phyloP scores from a whole-genome alignment of 2,113 vertebrate genomes.

The Onychostruthus taczanowskii region DNA sequence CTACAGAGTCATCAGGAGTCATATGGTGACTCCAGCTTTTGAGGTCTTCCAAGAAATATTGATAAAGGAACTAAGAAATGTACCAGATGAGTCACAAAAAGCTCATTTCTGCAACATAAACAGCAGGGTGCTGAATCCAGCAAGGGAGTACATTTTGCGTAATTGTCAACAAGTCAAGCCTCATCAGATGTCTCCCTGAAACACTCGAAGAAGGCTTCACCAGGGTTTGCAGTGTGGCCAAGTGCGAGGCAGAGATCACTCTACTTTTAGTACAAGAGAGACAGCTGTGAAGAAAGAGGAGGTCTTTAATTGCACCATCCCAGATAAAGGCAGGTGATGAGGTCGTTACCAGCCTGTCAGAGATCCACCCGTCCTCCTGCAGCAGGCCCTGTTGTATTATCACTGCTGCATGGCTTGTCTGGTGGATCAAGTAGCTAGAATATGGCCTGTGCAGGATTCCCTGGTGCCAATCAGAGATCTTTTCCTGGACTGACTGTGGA shows the following conservation, averaged over 20 bases:
- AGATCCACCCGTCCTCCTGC: not conserved
- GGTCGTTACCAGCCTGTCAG: not conserved
- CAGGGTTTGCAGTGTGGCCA: not conserved
- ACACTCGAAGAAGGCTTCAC: not conserved
- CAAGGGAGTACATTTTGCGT: not conserved
- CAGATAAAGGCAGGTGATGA: too few species aligned
- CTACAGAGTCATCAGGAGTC: not conserved
- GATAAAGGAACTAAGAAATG: not conserved
- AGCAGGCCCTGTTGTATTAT: fast-evolving
- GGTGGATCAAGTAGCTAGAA: not conserved
- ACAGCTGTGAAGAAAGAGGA: not conserved
- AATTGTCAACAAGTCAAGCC: not conserved
- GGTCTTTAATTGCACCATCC: not conserved
- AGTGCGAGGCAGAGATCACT: fast-evolving
- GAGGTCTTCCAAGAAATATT: not conserved
- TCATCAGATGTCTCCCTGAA: not conserved
- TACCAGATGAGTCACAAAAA: not conserved
- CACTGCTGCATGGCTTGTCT: fast-evolving
- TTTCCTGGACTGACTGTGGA: fast-evolving
- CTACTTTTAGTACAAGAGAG: not conserved
- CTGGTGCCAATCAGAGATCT: not conserved
- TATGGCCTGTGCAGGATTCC: not conserved
- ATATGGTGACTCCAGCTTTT: not conserved
- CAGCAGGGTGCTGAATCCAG: not conserved
- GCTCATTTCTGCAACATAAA: not conserved